A percentile compares a stretch with the other conserved stretches of the same genome.
These are phyloP conservation scores for Chymomyza costata DNA, from an alignment of 1,140 invertebrate species.

Conservation along the genomic window DNA sequence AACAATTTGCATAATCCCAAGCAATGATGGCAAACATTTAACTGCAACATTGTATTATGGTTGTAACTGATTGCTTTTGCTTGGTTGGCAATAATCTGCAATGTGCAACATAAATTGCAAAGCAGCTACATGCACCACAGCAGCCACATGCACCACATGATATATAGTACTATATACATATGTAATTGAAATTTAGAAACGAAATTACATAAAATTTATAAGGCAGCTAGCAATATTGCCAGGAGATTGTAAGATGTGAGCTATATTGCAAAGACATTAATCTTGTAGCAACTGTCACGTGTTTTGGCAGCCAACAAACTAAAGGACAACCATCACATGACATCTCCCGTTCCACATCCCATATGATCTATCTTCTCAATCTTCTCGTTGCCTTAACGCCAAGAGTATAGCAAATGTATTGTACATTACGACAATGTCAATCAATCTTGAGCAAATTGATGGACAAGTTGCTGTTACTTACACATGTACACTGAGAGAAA, in stretches of 20 bases:
- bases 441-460: slow-evolving; percentile 73
- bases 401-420: slow-evolving; percentile 50
- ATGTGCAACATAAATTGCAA: slow-evolving; percentile 3
- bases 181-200: slow-evolving; percentile 30
- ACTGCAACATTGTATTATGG: too few relatives aligned
- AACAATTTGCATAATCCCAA: slow-evolving; percentile 45
- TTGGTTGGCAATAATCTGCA: too few relatives aligned
- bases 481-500: too few relatives aligned
- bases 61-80: too few relatives aligned
- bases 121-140: not conserved
- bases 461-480: slow-evolving; percentile 61
- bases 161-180: slow-evolving; percentile 11
- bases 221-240: slow-evolving; percentile 54
- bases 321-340: too few relatives aligned
- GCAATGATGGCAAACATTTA: too few relatives aligned
- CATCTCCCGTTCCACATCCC: too few relatives aligned
- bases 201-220: slow-evolving; percentile 49
- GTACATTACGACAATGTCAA: slow-evolving; percentile 71
- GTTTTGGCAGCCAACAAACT: slow-evolving; percentile 22
- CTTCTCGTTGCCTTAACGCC: not conserved
- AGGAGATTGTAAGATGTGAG: slow-evolving; percentile 8
- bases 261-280: slow-evolving; percentile 46
- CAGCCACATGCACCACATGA: not conserved
- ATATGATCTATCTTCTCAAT: slow-evolving; percentile 7
- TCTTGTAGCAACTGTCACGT: slow-evolving; percentile 59